Evolutionary conservation across 2,888 invertebrate genomes (phyloP), one percentile per base, ranked within the genome.

Genomic region (Eumacrocentrus americanus): DNA sequence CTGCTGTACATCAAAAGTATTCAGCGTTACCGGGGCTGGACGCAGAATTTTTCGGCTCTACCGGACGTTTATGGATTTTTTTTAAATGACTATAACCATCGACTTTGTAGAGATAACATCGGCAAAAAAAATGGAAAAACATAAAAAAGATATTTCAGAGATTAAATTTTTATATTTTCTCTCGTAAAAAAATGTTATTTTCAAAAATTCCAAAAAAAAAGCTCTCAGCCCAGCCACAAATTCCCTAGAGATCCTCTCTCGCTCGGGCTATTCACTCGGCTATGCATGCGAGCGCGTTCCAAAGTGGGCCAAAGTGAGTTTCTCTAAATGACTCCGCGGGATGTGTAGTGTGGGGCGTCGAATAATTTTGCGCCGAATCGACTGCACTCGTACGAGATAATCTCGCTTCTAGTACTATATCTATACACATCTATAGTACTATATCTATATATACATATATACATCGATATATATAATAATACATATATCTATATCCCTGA

Each of bases 241-340:
- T 3, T 6, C 44, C n/a, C n/a, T 44, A 11, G 11, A 22, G 11
- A 44, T 44, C 22, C 18, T 44, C n/a, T 11, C 22, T 44, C 22
- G 18, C 20, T 22, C 44, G 14, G 6, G 25, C n/a, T 14, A 40
- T 52, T 52, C 40, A 52, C 16, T 52, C 40, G 40, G 38, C 7
- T 23, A n/a, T 52, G 25, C 52, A 52, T 51, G 14, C 3, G 18
- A 51, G 34, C 37, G 51, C 51, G 51, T 52, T 40, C 9, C 52
- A 40, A 52, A 52, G 52, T 52, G 25, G 25, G 11, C 22, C 40
- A 40, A 52, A 52, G 52, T 52, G 52, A 52, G 38, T 40, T 40
- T 52, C 22, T 23, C 40, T 52, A 23, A 52, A 52, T 40, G 11
- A 52, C 40, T 40, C 22, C 12, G 40, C 35, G 23, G 23, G n/a